Evolutionary conservation across 2,797 vertebrate species (phyloP).

Genomic region (Intellagama lesueurii): DNA sequence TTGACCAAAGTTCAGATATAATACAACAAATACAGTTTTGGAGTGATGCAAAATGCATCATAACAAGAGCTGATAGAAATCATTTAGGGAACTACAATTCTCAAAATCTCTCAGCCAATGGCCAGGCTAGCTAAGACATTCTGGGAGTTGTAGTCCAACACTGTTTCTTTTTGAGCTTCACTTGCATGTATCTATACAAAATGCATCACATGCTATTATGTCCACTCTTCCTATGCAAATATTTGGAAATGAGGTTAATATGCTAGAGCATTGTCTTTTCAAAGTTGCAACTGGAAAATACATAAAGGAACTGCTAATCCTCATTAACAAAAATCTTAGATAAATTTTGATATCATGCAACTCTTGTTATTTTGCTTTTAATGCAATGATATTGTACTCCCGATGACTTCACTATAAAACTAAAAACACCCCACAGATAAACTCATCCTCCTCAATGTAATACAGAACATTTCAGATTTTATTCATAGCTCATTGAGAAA

Average conservation of each 20-base stretch:
- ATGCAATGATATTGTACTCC: constrained; percentile 54
- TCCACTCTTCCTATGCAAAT: not conserved
- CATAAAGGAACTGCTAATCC: constrained; percentile 36
- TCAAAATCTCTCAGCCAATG: no score
- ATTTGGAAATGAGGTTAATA: not conserved
- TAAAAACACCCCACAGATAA: constrained; percentile 31
- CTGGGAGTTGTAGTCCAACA: no score
- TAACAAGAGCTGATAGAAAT: no score
- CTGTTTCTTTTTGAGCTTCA: no score
- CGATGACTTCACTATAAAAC: constrained; percentile 50
- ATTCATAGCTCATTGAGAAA: constrained; percentile 56
- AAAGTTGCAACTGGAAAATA: constrained; percentile 21
- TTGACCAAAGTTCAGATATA: no score
- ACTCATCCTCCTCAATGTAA: constrained; percentile 45
- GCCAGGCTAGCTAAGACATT: no score
- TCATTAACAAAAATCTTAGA: constrained; percentile 43
- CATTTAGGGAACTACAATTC: no score
- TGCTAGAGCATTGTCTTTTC: not conserved
- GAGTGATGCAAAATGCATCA: no score
- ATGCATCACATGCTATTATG: no score
- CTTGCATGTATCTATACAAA: no score
- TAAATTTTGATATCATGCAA: constrained; percentile 36
- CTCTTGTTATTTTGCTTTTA: constrained; percentile 50
- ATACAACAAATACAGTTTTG: no score
- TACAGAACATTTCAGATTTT: constrained; percentile 58